These are phyloP conservation scores for Streptopelia turtur DNA, from an alignment of 2,797 vertebrate species.

Conservation along the genomic window DNA sequence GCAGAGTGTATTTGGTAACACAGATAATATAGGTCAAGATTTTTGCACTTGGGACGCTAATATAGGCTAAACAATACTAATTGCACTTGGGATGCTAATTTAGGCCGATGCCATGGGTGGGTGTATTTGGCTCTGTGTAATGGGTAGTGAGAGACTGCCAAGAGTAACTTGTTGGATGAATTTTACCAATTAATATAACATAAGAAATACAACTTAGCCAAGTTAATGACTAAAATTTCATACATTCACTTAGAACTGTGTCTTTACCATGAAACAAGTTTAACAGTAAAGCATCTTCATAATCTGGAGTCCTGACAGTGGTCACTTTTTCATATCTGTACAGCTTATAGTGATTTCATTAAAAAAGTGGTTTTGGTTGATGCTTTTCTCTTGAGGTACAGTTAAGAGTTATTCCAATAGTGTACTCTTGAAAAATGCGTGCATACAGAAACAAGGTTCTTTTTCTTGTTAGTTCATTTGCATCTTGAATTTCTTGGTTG, in stretches of 20 bases:
- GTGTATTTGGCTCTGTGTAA: not conserved
- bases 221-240: not conserved
- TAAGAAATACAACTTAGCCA: not conserved
- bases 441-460: not conserved
- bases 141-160: not conserved
- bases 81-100: not conserved
- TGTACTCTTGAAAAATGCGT: not conserved
- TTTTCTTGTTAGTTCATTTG: not conserved
- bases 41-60: not conserved
- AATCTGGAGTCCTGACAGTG: not conserved
- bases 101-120: not conserved
- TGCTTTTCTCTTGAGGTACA: not conserved
- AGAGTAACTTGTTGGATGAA: not conserved
- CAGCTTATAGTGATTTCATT: not conserved
- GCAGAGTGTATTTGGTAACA: not conserved
- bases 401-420: not conserved
- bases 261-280: not conserved
- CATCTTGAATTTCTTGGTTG: not conserved
- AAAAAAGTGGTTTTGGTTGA: not conserved
- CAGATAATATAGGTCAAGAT: not conserved
- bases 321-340: not conserved
- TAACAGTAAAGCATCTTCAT: not conserved
- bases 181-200: rapidly evolving
- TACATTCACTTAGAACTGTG: not conserved
- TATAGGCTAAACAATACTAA: not conserved